Conservation (phyloP, 2,113 vertebrate genomes). For the Cercocebus atys region DNA sequence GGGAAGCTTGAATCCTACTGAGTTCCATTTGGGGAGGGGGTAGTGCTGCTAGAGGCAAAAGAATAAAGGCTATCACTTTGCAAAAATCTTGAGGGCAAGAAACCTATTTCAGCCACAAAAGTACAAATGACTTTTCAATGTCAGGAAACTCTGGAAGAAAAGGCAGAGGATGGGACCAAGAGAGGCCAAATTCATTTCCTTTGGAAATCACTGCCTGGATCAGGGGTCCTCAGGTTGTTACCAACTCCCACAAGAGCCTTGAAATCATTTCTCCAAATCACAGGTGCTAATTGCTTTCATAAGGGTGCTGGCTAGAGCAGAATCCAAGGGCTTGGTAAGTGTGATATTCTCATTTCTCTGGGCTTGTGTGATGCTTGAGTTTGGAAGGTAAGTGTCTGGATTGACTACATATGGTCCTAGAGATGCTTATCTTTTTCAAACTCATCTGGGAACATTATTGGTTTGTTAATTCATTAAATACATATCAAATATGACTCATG, state of each 20-base stretch:
- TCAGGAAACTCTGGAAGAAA: slow-evolving; percentile 70
- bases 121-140: slow-evolving; percentile 80
- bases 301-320: not conserved
- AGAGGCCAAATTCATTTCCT: slow-evolving; percentile 82
- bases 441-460: not conserved
- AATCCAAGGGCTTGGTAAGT: not conserved
- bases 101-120: slow-evolving; percentile 77
- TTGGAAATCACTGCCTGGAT: slow-evolving; percentile 72
- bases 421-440: not conserved
- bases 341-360: not conserved
- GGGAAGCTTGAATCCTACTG: slow-evolving; percentile 66
- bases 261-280: slow-evolving; percentile 69
- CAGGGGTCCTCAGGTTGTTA: slow-evolving; percentile 58
- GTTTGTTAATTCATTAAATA: not conserved
- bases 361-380: not conserved
- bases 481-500: not conserved
- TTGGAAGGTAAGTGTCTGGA: not conserved
- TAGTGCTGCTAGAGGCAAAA: slow-evolving; percentile 70
- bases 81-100: slow-evolving; percentile 77
- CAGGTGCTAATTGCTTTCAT: slow-evolving; percentile 78
- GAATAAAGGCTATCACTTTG: slow-evolving; percentile 74
- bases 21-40: slow-evolving; percentile 66
- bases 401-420: not conserved
- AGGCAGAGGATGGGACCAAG: slow-evolving; percentile 78
- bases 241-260: slow-evolving; percentile 65